Conservation (phyloP, 2,113 vertebrate genomes). For the Psilopogon haemacephalus region DNA sequence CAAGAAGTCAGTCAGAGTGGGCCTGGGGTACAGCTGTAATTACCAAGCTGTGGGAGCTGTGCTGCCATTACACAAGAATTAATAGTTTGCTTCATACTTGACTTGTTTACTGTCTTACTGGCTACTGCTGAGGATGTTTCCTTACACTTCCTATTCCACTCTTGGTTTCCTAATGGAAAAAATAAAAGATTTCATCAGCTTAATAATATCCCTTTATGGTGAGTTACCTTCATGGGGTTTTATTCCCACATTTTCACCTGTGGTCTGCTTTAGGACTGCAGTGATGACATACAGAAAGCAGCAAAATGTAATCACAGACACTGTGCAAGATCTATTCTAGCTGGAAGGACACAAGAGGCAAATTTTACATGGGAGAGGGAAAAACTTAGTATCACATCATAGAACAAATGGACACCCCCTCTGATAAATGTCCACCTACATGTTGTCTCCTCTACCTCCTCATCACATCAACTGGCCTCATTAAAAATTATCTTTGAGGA, state of each 20-base stretch:
- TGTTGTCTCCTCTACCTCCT: neutral
- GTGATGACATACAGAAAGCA: neutral
- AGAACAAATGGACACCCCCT: neutral
- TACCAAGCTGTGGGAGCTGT: neutral
- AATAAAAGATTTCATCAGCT: neutral
- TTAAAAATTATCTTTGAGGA: neutral
- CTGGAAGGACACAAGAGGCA: neutral
- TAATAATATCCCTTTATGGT: neutral
- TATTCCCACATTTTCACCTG: neutral
- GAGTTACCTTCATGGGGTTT: neutral
- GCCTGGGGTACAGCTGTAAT: neutral
- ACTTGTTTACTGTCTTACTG: neutral
- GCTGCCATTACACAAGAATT: neutral
- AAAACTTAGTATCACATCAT: neutral
- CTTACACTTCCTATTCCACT: neutral
- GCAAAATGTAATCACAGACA: neutral
- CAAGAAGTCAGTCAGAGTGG: rapidly evolving
- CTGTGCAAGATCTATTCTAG: neutral
- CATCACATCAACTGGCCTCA: neutral
- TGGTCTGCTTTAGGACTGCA: neutral
- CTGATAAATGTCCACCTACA: neutral
- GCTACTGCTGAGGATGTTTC: neutral
- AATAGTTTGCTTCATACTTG: neutral
- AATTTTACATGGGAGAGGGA: neutral
- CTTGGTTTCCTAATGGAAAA: neutral